Conservation (phyloP, 2,888 invertebrate genomes). For the Calameuta pallipes region DNA sequence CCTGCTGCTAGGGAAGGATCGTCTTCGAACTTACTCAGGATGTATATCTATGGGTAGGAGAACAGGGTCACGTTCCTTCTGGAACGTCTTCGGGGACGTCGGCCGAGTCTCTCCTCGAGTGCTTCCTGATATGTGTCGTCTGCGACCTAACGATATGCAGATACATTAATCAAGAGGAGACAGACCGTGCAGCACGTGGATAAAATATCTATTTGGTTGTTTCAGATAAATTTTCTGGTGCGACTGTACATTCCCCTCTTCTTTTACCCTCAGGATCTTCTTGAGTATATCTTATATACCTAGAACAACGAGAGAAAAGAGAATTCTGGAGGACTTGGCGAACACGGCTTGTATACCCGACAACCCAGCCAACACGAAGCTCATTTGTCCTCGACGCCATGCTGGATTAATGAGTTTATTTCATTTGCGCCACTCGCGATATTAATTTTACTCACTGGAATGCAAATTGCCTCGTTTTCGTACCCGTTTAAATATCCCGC, state of each 20-base stretch:
- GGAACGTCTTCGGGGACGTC: not conserved
- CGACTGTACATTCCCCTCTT: not conserved
- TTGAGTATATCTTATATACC: not conserved
- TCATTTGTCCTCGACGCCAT: slow-evolving; percentile 27
- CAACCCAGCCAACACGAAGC: slow-evolving; percentile 5
- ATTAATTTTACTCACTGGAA: slow-evolving; percentile 39
- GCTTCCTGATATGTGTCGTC: not conserved
- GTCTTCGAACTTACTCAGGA: not conserved
- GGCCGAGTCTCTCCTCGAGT: not conserved
- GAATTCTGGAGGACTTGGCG: not conserved
- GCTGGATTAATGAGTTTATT: slow-evolving; percentile 39
- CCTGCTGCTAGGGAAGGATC: not conserved
- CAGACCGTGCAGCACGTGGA: slow-evolving; percentile 13
- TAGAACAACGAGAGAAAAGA: not conserved
- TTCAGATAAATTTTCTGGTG: not conserved
- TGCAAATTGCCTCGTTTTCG: slow-evolving; percentile 39
- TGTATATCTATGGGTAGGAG: not conserved
- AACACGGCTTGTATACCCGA: not conserved
- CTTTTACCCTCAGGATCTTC: not conserved
- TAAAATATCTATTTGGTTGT: slow-evolving; percentile 10
- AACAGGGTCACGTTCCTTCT: not conserved
- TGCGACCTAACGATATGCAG: not conserved
- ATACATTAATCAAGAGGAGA: slow-evolving; percentile 17
- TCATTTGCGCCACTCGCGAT: slow-evolving; percentile 32
- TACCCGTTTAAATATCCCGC: not conserved